A percentile compares a stretch with the other conserved stretches of the same genome.
Conservation (phyloP, 2,797 vertebrate genomes). For the Martes flavigula region DNA sequence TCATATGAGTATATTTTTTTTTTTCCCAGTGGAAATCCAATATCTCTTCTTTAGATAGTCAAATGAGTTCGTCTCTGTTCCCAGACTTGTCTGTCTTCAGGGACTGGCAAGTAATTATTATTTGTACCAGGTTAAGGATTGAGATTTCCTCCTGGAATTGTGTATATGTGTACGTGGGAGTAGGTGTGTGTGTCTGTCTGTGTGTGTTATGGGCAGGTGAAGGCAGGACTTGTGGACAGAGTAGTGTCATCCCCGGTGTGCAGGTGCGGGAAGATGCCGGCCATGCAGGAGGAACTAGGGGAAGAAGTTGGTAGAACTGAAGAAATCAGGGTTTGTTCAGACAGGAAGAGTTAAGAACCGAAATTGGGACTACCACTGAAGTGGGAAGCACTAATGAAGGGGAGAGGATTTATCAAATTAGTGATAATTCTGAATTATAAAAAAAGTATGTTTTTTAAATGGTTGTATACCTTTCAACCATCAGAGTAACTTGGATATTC, state of each 20-base stretch:
- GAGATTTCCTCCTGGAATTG: neutral
- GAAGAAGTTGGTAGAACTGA: neutral
- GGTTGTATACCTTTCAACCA: neutral
- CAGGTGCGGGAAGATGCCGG: neutral
- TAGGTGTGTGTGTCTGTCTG: neutral
- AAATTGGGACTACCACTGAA: neutral
- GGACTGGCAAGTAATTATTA: neutral
- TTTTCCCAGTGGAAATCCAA: conserved; percentile 13
- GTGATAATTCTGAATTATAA: neutral
- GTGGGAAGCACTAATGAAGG: neutral
- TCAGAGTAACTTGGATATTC: neutral
- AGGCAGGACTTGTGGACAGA: neutral
- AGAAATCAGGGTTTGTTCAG: neutral
- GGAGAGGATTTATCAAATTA: neutral
- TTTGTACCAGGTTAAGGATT: neutral
- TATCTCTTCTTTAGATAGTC: neutral
- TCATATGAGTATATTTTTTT: neutral
- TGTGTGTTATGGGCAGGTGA: neutral
- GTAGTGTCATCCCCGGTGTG: neutral
- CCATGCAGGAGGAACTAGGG: neutral
- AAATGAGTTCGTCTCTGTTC: neutral
- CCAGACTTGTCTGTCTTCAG: neutral
- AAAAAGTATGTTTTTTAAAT: neutral
- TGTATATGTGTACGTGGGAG: neutral
- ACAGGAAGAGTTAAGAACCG: neutral